These are phyloP conservation scores for Scaptomyza reducta DNA, from an alignment of 2,888 invertebrate genomes.

Conservation along the genomic window DNA sequence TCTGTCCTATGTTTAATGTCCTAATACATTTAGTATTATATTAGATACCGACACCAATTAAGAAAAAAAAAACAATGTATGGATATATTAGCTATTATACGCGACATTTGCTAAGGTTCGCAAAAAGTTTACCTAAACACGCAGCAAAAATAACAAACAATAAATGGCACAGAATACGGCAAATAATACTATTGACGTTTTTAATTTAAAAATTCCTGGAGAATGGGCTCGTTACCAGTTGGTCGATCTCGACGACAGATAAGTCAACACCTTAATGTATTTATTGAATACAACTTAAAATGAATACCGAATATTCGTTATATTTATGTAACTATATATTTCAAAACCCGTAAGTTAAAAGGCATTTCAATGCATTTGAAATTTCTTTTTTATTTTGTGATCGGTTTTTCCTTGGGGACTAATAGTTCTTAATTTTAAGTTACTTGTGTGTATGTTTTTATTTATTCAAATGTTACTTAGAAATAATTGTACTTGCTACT, in stretches of 20 bases:
- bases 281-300: background rate
- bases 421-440: background rate
- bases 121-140: conserved; percentile 60
- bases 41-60: conserved; percentile 54
- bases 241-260: background rate
- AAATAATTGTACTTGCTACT: conserved; percentile 11
- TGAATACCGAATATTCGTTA: too few relatives aligned
- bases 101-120: conserved; percentile 39
- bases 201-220: background rate
- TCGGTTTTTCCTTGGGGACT: background rate
- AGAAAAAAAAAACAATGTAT: conserved; percentile 38
- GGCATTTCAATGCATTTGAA: too few relatives aligned
- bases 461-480: conserved; percentile 28
- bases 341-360: too few relatives aligned
- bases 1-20: conserved; percentile 57
- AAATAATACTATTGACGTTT: conserved; percentile 20
- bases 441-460: background rate
- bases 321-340: too few relatives aligned
- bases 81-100: conserved; percentile 61
- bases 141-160: conserved; percentile 65
- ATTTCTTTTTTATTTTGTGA: background rate
- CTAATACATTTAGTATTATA: conserved; percentile 65
- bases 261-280: background rate
- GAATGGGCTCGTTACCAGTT: background rate
- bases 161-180: conserved; percentile 72